phyloP scores from a whole-genome alignment of 2,888 invertebrate genomes.

The Parnassius apollo region DNA sequence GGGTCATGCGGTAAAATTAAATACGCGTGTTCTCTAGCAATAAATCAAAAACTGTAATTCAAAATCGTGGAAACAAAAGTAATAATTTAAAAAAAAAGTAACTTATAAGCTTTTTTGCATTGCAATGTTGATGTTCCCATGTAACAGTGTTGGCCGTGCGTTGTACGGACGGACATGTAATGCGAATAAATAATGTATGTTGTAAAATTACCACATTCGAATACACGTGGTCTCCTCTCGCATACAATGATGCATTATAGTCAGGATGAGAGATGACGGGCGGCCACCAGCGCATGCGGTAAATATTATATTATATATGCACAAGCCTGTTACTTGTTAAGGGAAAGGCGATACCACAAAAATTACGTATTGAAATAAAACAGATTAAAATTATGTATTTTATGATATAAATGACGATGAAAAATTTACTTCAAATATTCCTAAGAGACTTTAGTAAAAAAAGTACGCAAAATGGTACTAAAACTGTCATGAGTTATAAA shows the following conservation, averaged over 20 bases:
- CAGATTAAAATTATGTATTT: too few species aligned
- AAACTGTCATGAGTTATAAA: too few species aligned
- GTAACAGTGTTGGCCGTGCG: conserved; percentile 29
- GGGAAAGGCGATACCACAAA: too few species aligned
- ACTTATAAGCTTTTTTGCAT: not conserved
- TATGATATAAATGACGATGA: too few species aligned
- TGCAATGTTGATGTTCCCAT: conserved; percentile 2
- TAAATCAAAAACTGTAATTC: not conserved
- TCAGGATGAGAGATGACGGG: conserved; percentile 52
- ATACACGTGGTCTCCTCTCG: conserved; percentile 25
- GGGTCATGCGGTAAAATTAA: too few species aligned
- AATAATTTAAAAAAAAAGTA: not conserved
- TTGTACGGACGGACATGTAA: conserved; percentile 33
- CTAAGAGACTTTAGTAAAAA: too few species aligned
- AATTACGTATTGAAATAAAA: too few species aligned
- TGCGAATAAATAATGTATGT: conserved; percentile 31
- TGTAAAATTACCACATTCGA: conserved; percentile 36
- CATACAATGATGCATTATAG: conserved; percentile 57
- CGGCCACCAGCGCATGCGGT: conserved; percentile 44
- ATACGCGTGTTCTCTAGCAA: not conserved
- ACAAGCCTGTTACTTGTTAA: conserved; percentile 5
- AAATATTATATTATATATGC: conserved; percentile 30
- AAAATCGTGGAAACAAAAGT: not conserved
- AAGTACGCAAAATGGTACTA: too few species aligned
- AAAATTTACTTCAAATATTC: too few species aligned